These are phyloP conservation scores for Sclerurus mexicanus DNA, from an alignment of 2,113 vertebrate species.

Conservation along the genomic window DNA sequence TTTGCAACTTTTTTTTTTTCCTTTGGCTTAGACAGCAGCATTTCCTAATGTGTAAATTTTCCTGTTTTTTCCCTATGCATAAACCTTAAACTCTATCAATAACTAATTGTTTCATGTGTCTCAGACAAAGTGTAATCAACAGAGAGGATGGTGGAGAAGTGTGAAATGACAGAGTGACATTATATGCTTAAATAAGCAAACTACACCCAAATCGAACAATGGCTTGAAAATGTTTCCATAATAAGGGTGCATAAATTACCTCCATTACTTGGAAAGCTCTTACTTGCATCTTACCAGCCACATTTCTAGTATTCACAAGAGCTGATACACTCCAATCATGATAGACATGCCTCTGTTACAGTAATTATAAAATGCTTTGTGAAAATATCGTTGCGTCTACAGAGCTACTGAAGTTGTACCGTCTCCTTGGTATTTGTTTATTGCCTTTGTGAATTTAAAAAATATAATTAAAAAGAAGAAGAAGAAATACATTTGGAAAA, in stretches of 20 bases:
- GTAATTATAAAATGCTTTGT: conserved; percentile 48
- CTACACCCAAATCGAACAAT: conserved; percentile 52
- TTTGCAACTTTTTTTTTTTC: background rate
- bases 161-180: conserved; percentile 63
- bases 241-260: conserved; percentile 62
- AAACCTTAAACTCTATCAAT: conserved; percentile 38
- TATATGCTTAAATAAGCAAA: conserved; percentile 65
- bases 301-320: conserved; percentile 15
- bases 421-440: background rate
- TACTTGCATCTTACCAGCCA: conserved; percentile 36
- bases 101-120: conserved; percentile 37
- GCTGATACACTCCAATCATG: background rate
- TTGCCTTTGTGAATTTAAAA: background rate
- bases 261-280: conserved; percentile 54
- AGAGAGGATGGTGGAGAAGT: conserved; percentile 32
- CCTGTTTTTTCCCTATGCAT: background rate
- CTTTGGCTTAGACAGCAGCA: background rate
- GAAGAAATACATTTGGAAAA: background rate
- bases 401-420: background rate
- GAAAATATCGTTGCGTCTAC: conserved; percentile 33
- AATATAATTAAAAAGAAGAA: background rate
- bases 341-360: conserved; percentile 44
- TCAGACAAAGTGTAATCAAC: conserved; percentile 55
- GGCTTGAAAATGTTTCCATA: conserved; percentile 33
- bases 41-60: background rate